Evolutionary conservation across 2,888 invertebrate genomes (phyloP), one percentile per base, ranked within the genome.

Genomic region (Drosophila ezoana): DNA sequence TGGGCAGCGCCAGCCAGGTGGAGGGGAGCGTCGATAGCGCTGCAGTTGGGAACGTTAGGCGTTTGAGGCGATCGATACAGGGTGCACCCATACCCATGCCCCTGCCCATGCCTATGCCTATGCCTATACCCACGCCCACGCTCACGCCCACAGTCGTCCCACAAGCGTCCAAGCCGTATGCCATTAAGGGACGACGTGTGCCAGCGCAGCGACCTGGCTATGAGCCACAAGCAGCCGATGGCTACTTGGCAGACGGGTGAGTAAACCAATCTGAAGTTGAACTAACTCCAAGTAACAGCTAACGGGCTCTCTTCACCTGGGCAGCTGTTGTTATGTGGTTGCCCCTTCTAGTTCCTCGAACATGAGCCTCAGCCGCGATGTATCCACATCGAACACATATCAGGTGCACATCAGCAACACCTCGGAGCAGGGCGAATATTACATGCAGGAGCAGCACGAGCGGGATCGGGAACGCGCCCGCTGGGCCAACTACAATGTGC

Each of bases 391-490:
- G 4, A 92, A 92, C 47, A 92, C 92, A 3, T 92, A 91, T 63
- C 91, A 89, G 58, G 84, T 92, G 40, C 90, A 91, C 72, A 84
- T 90, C 2, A 74, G 81, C 60, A 90, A 90, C 47, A 44, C 47
- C 32, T 66, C 84, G 33, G 86, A 85, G 52, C 84, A 85, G 40
- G 77, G 81, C 0, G 91, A 91, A 60, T 91, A 87, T 79, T 93
- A 83, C 90, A 91, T 87, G 81, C 85, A 78, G 44, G 75, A 72
- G 72, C 82, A 62, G 91, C 93, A 95, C 71, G 95, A 95, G 33
- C 93, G 95, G 11, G 95, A 95, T 35, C 93, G 95, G 10, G 95
- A 95, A 38, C 93, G 96, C 3, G 94, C 94, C 1, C 95, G 95
- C 75, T 96, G 96, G 96, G 95, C 95, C 10, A 96, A 95, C 90